A percentile compares a stretch with the other conserved stretches of the same genome.
Evolutionary conservation across 2,888 invertebrate genomes (phyloP).

Genomic region (Lithodes maja): DNA sequence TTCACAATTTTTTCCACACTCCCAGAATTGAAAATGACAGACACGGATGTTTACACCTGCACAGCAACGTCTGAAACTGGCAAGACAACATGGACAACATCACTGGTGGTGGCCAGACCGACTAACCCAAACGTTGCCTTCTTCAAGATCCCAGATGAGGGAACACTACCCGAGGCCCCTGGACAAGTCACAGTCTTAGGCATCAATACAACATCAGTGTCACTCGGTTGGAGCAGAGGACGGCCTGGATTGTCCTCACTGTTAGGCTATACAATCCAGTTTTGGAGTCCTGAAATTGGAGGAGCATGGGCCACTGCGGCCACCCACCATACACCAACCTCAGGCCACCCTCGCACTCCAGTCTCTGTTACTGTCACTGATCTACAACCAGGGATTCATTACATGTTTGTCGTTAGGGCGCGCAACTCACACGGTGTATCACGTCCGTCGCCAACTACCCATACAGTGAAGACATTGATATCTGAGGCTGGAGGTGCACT

Average conservation of each 20-base stretch:
- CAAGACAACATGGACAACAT: conserved; percentile 77
- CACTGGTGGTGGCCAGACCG: conserved; percentile 78
- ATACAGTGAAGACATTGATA: conserved; percentile 61
- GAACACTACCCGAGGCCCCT: conserved; percentile 85
- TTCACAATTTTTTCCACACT: not conserved
- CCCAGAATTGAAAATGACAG: conserved; percentile 80
- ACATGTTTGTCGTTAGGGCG: conserved; percentile 81
- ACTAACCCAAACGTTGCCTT: conserved; percentile 23
- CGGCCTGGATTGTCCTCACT: conserved; percentile 89
- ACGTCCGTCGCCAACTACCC: conserved; percentile 66
- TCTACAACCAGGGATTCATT: conserved; percentile 86
- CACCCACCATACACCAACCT: conserved; percentile 45
- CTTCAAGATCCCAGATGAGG: conserved; percentile 73
- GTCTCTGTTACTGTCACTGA: conserved; percentile 84
- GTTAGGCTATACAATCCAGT: conserved; percentile 84
- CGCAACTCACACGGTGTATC: conserved; percentile 69
- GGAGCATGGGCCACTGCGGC: conserved; percentile 63
- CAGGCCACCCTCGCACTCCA: conserved; percentile 76
- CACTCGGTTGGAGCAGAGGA: conserved; percentile 88
- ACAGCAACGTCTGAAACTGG: conserved; percentile 89
- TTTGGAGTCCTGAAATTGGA: conserved; percentile 68
- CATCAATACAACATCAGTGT: conserved; percentile 82
- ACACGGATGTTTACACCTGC: conserved; percentile 88
- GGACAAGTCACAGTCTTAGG: conserved; percentile 85
- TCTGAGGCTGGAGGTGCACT: conserved; percentile 44